A percentile compares a stretch with the other conserved stretches of the same genome.
These are phyloP conservation scores for Apostichopus japonicus DNA, from an alignment of 35 echinoderm and acorn worm genomes.

Conservation along the genomic window DNA sequence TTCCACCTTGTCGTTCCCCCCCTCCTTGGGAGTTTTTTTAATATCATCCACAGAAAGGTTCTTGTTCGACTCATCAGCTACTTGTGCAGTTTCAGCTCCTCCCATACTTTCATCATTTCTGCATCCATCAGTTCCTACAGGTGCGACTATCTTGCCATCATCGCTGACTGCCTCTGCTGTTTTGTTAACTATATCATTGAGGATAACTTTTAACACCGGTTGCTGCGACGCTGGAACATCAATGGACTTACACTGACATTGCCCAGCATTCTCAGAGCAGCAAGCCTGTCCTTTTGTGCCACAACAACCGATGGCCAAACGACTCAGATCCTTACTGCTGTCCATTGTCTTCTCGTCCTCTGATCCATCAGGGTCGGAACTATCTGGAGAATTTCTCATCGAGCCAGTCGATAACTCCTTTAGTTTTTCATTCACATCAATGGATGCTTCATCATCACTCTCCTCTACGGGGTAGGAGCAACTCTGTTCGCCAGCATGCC, in stretches of 20 bases:
- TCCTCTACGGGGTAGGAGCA: slow-evolving; percentile 94
- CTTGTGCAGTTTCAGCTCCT: neutral
- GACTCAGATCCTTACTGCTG: slow-evolving; percentile 30
- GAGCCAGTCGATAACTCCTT: neutral
- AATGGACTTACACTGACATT: slow-evolving; percentile 61
- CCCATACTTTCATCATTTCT: neutral
- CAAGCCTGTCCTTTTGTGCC: slow-evolving; percentile 13
- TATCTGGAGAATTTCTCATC: neutral
- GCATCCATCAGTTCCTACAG: neutral
- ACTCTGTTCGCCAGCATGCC: slow-evolving; percentile 89
- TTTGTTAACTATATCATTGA: slow-evolving; percentile 28
- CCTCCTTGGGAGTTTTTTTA: neutral
- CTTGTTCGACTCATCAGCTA: neutral
- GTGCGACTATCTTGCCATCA: neutral
- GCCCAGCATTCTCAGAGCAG: slow-evolving; percentile 9
- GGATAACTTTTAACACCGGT: slow-evolving; percentile 48
- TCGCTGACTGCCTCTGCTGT: neutral
- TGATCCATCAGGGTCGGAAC: neutral
- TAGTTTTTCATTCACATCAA: neutral
- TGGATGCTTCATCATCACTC: slow-evolving; percentile 43
- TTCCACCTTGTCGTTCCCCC: slow-evolving; percentile 5
- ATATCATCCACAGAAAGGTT: neutral
- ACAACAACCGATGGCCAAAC: slow-evolving; percentile 59
- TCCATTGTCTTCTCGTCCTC: slow-evolving; percentile 1
- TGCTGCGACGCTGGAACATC: slow-evolving; percentile 38